These are phyloP conservation scores for Apis cerana DNA, from an alignment of 1,140 invertebrate genomes.

Conservation along the genomic window DNA sequence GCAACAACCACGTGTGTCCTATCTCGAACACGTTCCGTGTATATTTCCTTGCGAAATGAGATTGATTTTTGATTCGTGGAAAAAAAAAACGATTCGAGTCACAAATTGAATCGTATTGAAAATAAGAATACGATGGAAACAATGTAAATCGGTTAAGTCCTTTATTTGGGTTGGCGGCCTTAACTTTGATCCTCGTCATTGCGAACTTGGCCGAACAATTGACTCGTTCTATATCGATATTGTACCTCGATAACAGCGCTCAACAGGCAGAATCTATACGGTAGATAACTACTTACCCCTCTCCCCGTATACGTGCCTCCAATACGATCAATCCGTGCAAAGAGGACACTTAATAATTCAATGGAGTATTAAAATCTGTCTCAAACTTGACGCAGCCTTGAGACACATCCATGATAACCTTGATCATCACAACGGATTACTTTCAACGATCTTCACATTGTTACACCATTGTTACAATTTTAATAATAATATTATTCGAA, in stretches of 20 bases:
- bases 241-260: too few relatives aligned
- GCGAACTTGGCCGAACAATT: neutral
- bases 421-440: neutral
- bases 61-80: neutral
- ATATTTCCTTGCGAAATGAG: neutral
- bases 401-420: neutral
- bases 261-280: neutral
- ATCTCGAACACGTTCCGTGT: neutral
- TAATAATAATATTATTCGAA: neutral
- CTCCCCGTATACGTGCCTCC: too few relatives aligned
- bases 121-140: too few relatives aligned
- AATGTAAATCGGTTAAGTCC: too few relatives aligned
- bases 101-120: too few relatives aligned
- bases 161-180: too few relatives aligned
- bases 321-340: too few relatives aligned
- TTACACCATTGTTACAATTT: too few relatives aligned
- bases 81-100: too few relatives aligned
- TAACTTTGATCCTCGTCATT: neutral
- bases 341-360: neutral
- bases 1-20: slow-evolving; percentile 3
- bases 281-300: too few relatives aligned
- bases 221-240: neutral
- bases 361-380: neutral
- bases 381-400: neutral
- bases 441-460: neutral